Evolutionary conservation across 1,140 invertebrate genomes (phyloP).

Genomic region (Helicoverpa zea): DNA sequence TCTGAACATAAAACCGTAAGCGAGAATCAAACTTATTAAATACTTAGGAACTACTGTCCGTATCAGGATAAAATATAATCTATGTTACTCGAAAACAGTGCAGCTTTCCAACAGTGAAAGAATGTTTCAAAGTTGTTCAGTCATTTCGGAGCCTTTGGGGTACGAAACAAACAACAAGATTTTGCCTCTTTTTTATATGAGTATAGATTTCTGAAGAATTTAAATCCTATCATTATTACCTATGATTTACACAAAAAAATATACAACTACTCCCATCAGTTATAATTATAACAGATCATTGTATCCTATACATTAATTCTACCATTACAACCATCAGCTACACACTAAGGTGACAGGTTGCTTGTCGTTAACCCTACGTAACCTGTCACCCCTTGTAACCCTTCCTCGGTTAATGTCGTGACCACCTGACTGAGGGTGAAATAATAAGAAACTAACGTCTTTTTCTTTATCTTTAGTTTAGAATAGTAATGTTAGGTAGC

Average conservation of each 20-base stretch:
- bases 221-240: no score
- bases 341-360: slow-evolving; percentile 11
- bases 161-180: no score
- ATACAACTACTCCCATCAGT: no score
- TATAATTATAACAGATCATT: neutral
- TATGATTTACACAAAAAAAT: no score
- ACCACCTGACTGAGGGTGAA: slow-evolving; percentile 19
- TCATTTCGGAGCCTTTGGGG: no score
- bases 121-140: neutral
- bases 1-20: no score
- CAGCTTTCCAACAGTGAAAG: neutral
- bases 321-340: neutral
- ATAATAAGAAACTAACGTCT: neutral
- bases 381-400: slow-evolving; percentile 20
- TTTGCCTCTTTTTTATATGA: no score
- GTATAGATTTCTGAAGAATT: no score
- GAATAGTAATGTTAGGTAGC: neutral
- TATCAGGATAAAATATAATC: no score
- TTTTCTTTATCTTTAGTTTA: neutral
- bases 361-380: slow-evolving; percentile 4
- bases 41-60: no score
- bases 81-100: neutral
- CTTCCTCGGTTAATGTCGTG: slow-evolving; percentile 1
- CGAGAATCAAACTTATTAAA: no score
- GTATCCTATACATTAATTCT: neutral